Evolutionary conservation across 2,797 vertebrate species (phyloP).

Genomic region (Orestias chungarensis): DNA sequence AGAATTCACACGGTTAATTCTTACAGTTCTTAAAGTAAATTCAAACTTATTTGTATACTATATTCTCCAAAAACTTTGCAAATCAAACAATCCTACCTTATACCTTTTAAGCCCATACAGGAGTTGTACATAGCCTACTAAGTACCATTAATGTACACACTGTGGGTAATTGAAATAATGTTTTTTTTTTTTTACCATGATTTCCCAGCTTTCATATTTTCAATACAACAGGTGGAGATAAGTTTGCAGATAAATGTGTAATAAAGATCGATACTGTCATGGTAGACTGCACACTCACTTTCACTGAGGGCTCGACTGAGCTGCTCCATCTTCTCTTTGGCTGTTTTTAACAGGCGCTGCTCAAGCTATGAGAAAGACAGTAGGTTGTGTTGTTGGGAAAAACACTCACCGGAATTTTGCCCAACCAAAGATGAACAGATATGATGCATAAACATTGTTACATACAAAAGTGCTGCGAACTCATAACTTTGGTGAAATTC

Average conservation of each 20-base stretch:
- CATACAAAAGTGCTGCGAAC: slow-evolving; percentile 8
- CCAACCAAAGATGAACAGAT: slow-evolving; percentile 15
- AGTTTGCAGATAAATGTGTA: slow-evolving; percentile 35
- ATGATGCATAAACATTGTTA: slow-evolving; percentile 6
- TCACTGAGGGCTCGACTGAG: slow-evolving; percentile 94
- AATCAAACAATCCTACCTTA: not conserved
- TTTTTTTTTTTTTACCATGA: slow-evolving; percentile 12
- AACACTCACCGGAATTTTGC: slow-evolving; percentile 21
- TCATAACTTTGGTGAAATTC: slow-evolving; percentile 7
- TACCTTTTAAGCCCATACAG: not conserved
- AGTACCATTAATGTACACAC: slow-evolving; percentile 25
- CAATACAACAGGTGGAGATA: slow-evolving; percentile 34
- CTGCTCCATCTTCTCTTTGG: slow-evolving; percentile 99
- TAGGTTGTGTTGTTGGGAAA: slow-evolving; percentile 33
- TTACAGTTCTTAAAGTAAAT: too few species aligned
- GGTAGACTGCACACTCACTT: slow-evolving; percentile 81
- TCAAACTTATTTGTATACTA: not conserved
- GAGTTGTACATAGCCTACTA: not conserved
- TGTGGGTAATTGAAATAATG: slow-evolving; percentile 38
- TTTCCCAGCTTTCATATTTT: slow-evolving; percentile 16
- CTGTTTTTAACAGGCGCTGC: slow-evolving; percentile 96
- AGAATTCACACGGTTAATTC: too few species aligned
- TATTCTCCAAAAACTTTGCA: not conserved
- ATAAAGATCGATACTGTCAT: slow-evolving; percentile 41
- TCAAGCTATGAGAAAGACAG: slow-evolving; percentile 85